Percentiles rank a stretch among this genome's conserved stretches.
phyloP scores from a whole-genome alignment of 1,140 invertebrate species.

The Scaptomyza graminum region DNA sequence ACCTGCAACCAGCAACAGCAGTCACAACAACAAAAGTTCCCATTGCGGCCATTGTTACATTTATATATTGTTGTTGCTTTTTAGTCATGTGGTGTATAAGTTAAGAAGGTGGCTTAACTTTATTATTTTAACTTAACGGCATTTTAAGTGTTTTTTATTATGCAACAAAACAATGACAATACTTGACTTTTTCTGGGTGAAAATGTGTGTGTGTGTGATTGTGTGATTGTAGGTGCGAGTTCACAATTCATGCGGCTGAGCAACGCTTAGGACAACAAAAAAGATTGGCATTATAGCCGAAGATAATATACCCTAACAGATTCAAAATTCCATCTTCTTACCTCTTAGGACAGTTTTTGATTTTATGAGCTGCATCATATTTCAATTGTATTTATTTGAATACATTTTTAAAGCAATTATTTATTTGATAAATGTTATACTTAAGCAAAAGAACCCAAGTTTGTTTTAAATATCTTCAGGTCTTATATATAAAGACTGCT shows the following conservation, averaged over 20 bases:
- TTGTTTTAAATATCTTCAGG: too few species aligned
- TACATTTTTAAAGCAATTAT: too few species aligned
- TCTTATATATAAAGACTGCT: too few species aligned
- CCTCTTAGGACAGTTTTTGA: too few species aligned
- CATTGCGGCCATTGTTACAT: constrained; percentile 66
- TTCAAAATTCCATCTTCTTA: too few species aligned
- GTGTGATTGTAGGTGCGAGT: constrained; percentile 49
- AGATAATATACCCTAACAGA: not conserved
- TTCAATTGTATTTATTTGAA: too few species aligned
- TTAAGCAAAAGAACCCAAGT: too few species aligned
- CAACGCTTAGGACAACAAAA: constrained; percentile 16
- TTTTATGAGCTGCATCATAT: too few species aligned
- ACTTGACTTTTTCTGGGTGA: not conserved
- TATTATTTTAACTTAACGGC: constrained; percentile 83
- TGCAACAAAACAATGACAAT: constrained; percentile 45
- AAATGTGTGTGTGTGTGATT: constrained; percentile 17
- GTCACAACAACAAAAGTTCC: constrained; percentile 1
- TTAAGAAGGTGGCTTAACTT: constrained; percentile 57
- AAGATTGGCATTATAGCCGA: not conserved
- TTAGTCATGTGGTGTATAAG: constrained; percentile 49
- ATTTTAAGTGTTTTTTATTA: constrained; percentile 81
- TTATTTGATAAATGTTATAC: too few species aligned
- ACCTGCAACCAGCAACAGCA: too few species aligned
- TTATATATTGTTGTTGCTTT: constrained; percentile 73
- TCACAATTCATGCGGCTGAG: constrained; percentile 59